A percentile compares a stretch with the other conserved stretches of the same genome.
Evolutionary conservation across 2,797 vertebrate species (phyloP).

Genomic region (Anolis apletophallus): DNA sequence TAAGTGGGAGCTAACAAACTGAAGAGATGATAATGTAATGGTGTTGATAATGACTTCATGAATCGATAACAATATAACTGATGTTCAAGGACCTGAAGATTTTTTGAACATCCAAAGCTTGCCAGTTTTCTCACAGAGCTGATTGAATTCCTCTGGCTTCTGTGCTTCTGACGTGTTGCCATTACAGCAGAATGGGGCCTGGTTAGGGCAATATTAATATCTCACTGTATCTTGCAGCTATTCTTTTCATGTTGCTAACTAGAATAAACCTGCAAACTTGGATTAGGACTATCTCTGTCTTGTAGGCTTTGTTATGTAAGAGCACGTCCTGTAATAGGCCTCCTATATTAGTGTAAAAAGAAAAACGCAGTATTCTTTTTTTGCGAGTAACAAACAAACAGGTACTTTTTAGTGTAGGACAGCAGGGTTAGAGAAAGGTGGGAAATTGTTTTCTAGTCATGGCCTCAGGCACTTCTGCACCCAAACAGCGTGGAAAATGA

Average conservation of each 20-base stretch:
- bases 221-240: background rate
- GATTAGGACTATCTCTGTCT: too few relatives aligned
- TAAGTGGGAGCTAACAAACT: background rate
- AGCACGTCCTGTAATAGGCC: background rate
- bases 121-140: background rate
- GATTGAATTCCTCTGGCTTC: constrained; percentile 1
- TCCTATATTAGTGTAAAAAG: background rate
- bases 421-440: background rate
- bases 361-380: background rate
- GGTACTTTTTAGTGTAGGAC: background rate
- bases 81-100: background rate
- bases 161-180: background rate
- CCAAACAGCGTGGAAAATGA: background rate
- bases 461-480: background rate
- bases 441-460: background rate
- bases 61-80: background rate
- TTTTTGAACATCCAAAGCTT: background rate
- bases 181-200: background rate
- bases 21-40: background rate
- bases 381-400: background rate
- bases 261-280: background rate
- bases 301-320: background rate
- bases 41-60: background rate
- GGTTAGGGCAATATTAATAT: background rate
- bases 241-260: background rate